Evolutionary conservation across 2,797 vertebrate species (phyloP), one percentile per base, ranked within the genome.

Genomic region (Poecilia gillii): DNA sequence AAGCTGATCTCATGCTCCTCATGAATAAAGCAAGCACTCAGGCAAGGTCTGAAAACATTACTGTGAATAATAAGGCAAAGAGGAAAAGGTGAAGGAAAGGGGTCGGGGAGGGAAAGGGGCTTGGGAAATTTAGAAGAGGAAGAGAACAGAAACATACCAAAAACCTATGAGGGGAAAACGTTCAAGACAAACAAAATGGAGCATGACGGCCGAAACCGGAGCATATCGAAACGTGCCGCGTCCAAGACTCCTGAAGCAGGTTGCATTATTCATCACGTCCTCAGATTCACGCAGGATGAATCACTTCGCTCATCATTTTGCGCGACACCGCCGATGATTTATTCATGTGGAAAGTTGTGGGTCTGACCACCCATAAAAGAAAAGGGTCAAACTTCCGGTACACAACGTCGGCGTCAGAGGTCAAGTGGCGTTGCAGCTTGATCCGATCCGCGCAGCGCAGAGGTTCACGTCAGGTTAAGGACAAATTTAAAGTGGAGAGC

Each of bases 241-340:
- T 84, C 81, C 88, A 55, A 86, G 83, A 84, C 90, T 81, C 64
- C 73, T 83, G 66, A 85, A 59, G 66, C 8, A 82, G 72, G 86
- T 87, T 92, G 28, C 90, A 93, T 93, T 90, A 95, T 93, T 94
- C 87, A 94, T 94, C 25, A 46, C 66, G 76, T 81, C 79, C 72
- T 11, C 82, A 82, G 64, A 91, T 88, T 91, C 66, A 85, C 90
- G 82, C 86, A 84, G 85, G 84, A 84, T 92, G 91, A 94, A 91
- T 94, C 93, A 88, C 85, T 81, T 76, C 46, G 43, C 82, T 91
- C 82, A 87, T 90, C 90, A 90, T 93, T 41, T 94, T 92, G 90
- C 89, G 90, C 91, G 89, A 76, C 72, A 81, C 84, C 84, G 33
- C 62, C 51, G 57, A 92, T 94, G 89, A 95, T 94, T 91, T 92